Percentiles rank a stretch among this genome's conserved stretches.
phyloP scores from a whole-genome alignment of 2,888 invertebrate genomes.

The Athalia rosae region DNA sequence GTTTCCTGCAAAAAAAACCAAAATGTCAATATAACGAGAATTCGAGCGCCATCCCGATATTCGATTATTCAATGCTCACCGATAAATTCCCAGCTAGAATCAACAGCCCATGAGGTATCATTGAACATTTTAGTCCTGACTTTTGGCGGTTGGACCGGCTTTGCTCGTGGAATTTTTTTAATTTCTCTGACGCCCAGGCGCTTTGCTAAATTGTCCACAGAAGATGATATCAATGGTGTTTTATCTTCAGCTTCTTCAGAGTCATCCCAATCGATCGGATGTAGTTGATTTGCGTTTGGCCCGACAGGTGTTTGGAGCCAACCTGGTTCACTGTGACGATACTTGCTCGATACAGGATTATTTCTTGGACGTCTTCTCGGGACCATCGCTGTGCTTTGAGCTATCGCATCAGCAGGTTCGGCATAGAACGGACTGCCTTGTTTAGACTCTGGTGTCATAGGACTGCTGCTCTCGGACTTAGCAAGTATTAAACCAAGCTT shows the following conservation, averaged over 20 bases:
- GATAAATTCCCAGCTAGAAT: constrained; percentile 94
- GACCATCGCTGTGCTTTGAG: constrained; percentile 72
- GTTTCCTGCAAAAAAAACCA: constrained; percentile 70
- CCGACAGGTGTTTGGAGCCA: constrained; percentile 64
- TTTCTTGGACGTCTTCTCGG: constrained; percentile 64
- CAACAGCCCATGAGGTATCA: constrained; percentile 85
- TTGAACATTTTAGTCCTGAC: constrained; percentile 73
- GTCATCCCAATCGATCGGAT: constrained; percentile 71
- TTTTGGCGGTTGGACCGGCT: constrained; percentile 84
- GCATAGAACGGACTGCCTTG: constrained; percentile 92
- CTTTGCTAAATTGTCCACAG: constrained; percentile 80
- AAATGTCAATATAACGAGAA: background rate
- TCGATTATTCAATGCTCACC: constrained; percentile 75
- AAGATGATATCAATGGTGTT: constrained; percentile 77
- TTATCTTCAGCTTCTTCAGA: constrained; percentile 69
- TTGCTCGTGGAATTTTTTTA: constrained; percentile 76
- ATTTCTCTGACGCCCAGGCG: constrained; percentile 70
- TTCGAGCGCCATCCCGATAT: background rate
- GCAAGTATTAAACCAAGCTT: constrained; percentile 66
- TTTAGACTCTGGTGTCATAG: constrained; percentile 74
- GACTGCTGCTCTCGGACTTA: constrained; percentile 69
- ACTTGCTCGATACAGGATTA: constrained; percentile 66
- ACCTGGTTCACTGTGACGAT: constrained; percentile 70
- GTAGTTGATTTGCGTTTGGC: constrained; percentile 59
- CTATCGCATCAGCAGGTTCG: constrained; percentile 90